Conservation (phyloP, 2,888 invertebrate genomes). For the Chouioia cunea region DNA sequence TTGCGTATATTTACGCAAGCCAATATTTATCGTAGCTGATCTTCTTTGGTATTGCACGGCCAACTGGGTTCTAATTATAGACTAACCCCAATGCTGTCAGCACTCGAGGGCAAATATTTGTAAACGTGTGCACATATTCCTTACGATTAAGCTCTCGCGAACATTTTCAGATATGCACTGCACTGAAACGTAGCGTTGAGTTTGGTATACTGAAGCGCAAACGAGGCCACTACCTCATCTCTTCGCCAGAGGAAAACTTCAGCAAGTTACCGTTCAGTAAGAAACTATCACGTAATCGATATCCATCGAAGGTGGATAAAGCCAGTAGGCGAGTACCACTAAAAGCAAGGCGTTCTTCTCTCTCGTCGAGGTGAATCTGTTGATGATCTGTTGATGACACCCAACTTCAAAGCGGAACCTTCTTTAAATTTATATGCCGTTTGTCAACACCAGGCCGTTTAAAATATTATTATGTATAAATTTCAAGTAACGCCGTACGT, state of each 20-base stretch:
- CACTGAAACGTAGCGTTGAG: conserved; percentile 54
- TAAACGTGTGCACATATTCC: neutral
- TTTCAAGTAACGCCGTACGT: too few relatives aligned
- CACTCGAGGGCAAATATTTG: conserved; percentile 12
- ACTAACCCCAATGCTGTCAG: conserved; percentile 9
- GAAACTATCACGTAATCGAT: too few relatives aligned
- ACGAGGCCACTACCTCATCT: conserved; percentile 51
- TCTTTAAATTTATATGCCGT: too few relatives aligned
- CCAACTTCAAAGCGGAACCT: conserved; percentile 22
- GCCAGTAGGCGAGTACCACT: neutral
- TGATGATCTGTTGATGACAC: neutral
- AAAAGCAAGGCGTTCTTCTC: neutral
- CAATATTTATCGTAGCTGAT: neutral
- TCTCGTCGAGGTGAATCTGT: neutral
- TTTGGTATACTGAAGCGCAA: conserved; percentile 54
- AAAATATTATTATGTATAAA: too few relatives aligned
- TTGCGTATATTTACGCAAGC: too few relatives aligned
- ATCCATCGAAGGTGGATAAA: neutral
- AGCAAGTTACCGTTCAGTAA: neutral
- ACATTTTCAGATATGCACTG: conserved; percentile 49
- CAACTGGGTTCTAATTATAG: conserved; percentile 26
- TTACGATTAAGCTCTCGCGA: neutral
- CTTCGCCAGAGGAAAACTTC: conserved; percentile 21
- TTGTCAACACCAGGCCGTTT: too few relatives aligned
- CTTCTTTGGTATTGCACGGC: conserved; percentile 9